Evolutionary conservation across 2,113 vertebrate genomes (phyloP), one percentile per base, ranked within the genome.

Genomic region (Poeciliopsis turrubarensis): DNA sequence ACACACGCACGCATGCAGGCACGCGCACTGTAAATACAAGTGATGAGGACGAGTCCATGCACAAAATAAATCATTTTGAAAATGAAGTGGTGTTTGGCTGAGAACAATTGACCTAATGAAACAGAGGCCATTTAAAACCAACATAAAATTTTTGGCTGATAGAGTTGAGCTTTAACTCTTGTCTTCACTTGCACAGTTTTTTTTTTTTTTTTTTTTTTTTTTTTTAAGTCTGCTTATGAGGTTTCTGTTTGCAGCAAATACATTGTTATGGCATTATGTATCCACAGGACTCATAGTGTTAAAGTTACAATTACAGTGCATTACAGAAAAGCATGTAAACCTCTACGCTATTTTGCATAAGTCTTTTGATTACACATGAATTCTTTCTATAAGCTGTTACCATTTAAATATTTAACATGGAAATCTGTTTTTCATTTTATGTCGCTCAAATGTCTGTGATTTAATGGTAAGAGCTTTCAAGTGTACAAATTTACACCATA

Each of bases 61-160:
- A 6, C 70, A 68, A 83, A 84, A 78, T 65, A 71, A 79, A 73
- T 54, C 72, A 37, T 80, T 85, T 51, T 69, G 10, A 78, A 72
- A 85, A 47, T 7, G 3, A 81, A 66, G 64, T 39, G 32, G 31
- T 37, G 68, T 60, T 61, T 2, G 32, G 54, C 54, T 61, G 70
- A 77, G 75, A 81, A 73, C 41, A 69, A 54, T 44, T 83, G 75
- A 68, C 75, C 73, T 77, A 69, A 81, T 89, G 77, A 83, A 81
- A 83, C 11, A 63, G 47, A 65, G 41, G 47, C 69, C 72, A 76
- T 47, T 19, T 39, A 74, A 82, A 61, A 25, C 60, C 51, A 64
- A 68, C 60, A 65, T 67, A 41, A 78, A 82, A 76, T 22, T 68
- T 61, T 65, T 70, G 80, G 14, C 70, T 41, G 64, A 75, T 79